Conservation (phyloP, 1,140 invertebrate genomes). For the Microplitis mediator region DNA sequence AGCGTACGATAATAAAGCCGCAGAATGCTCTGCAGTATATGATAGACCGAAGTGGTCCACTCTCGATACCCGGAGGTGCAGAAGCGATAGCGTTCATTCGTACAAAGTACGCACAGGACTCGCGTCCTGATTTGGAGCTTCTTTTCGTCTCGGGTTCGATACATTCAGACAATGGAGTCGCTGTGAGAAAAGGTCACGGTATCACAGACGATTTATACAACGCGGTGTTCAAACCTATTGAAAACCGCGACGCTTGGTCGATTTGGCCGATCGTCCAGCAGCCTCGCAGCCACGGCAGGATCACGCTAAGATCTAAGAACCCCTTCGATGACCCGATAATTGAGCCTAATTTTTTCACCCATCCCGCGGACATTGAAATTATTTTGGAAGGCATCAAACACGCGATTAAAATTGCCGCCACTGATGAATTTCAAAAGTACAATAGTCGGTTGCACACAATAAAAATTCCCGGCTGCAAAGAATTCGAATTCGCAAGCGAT, state of each 20-base stretch:
- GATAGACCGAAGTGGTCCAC: constrained; percentile 55
- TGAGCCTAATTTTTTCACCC: constrained; percentile 78
- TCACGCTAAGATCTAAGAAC: constrained; percentile 70
- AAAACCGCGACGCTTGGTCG: constrained; percentile 64
- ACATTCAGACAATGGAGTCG: constrained; percentile 70
- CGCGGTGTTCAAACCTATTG: constrained; percentile 50
- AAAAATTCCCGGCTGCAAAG: constrained; percentile 67
- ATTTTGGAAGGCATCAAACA: constrained; percentile 69
- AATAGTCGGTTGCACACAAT: constrained; percentile 64
- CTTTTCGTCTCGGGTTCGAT: constrained; percentile 61
- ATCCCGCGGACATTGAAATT: constrained; percentile 70
- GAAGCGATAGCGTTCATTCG: constrained; percentile 62
- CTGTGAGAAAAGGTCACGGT: constrained; percentile 63
- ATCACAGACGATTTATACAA: constrained; percentile 59
- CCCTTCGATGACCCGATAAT: constrained; percentile 81
- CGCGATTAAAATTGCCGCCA: constrained; percentile 65
- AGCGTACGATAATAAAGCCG: constrained; percentile 34
- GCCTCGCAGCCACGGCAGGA: constrained; percentile 75
- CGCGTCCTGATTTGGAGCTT: constrained; percentile 65
- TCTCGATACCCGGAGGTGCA: constrained; percentile 61
- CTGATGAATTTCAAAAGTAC: constrained; percentile 64
- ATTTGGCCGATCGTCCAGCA: constrained; percentile 47
- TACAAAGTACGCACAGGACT: constrained; percentile 60
- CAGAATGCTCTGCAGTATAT: constrained; percentile 52
- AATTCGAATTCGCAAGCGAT: constrained; percentile 65